phyloP scores from a whole-genome alignment of 64 coral and sea anemone genomes.

The Montipora cactus region DNA sequence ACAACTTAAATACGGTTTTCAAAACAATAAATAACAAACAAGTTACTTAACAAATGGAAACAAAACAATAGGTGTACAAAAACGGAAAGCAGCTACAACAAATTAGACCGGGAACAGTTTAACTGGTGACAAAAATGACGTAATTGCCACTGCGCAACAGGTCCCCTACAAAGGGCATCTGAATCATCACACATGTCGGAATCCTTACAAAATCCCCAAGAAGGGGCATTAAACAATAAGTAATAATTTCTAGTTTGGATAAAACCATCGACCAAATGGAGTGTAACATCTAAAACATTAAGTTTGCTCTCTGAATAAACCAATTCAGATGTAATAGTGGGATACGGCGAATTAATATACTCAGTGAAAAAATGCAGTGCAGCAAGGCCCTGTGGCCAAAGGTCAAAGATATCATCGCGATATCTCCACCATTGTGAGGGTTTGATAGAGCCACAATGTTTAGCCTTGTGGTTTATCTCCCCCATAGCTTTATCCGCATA shows the following conservation, averaged over 20 bases:
- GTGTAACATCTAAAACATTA: too few species aligned
- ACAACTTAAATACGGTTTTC: too few species aligned
- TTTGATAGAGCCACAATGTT: background rate
- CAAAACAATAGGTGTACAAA: too few species aligned
- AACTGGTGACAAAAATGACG: too few species aligned
- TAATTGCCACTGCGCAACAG: too few species aligned
- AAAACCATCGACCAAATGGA: background rate
- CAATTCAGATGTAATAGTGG: constrained; percentile 6
- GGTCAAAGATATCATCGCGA: constrained; percentile 32
- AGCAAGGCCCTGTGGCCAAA: background rate
- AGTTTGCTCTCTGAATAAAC: background rate
- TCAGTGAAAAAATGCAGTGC: background rate
- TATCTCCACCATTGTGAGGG: constrained; percentile 29
- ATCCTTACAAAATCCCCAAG: constrained; percentile 1
- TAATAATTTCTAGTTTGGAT: too few species aligned
- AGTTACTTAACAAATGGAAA: too few species aligned
- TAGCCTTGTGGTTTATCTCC: constrained; percentile 45
- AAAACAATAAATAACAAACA: too few species aligned
- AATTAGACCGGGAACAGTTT: too few species aligned
- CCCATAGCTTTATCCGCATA: constrained; percentile 56
- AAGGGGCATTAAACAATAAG: constrained; percentile 8
- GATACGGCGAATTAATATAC: constrained; percentile 36
- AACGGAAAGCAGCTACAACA: too few species aligned
- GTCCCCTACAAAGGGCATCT: too few species aligned
- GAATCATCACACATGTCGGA: background rate